Base-by-base conservation (phyloP, 1,140 invertebrate species). In the Conus betulinus region DNA sequence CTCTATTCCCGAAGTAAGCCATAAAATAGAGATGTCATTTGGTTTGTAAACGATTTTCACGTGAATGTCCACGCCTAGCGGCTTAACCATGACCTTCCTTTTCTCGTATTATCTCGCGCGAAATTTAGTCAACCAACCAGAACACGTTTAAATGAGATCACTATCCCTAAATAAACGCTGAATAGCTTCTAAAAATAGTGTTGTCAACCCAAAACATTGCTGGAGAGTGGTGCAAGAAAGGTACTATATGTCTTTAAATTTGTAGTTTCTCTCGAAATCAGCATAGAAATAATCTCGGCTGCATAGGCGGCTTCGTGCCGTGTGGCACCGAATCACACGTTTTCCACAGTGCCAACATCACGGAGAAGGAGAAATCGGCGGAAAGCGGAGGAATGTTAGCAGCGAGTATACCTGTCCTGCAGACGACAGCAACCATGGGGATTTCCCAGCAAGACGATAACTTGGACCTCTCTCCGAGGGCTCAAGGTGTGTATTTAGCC, bases 131-230 rank as follows among this genome's bases (percentile, higher is more conserved):
- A 6, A 57, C 27, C 82, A 11, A 25, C 27, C 82, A 67, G 23
- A 25, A 13, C 13, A 60, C 25, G 23, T 15, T 15, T 63, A 3
- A 11, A 55, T 63, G 82, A 84, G 6, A 51, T 63, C 57, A 67
- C 55, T 63, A 11, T 5, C 55, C n/a, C 53, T 63, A 63, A 84
- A 84, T 84, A 84, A 84, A 25, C 82, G 7, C n/a, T n/a, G 20
- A 53, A 84, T 8, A 60, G 55, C 15, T 63, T 25, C 82, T 63
- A 84, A 84, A 63, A 63, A 84, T 84, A 84, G 53, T 52, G n/a
- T 53, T 15, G 17, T 60, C 13, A 11, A 60, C 53, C 82, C 81
- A 83, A 84, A 84, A 84, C 82, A 84, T 63, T 84, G 82, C 55
- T n/a, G 82, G 23, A 60, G 27, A 67, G 53, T 84, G 23, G 82